These are phyloP conservation scores for Imbricaverruca yamaguchii DNA, from an alignment of 2,888 invertebrate genomes.

Conservation along the genomic window DNA sequence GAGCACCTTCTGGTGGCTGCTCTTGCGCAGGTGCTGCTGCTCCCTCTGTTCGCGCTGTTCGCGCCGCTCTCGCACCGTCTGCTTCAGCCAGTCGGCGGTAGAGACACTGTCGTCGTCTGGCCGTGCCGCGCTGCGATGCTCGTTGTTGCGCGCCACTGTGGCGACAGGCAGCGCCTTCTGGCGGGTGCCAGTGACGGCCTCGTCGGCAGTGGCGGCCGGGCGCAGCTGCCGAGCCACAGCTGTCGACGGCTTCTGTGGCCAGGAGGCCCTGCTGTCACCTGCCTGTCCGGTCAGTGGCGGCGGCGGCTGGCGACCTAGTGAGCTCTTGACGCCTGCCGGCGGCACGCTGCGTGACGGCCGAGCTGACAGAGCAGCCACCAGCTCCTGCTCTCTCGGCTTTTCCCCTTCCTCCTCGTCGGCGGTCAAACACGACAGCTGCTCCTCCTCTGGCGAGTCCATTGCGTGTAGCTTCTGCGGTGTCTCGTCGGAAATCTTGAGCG, in stretches of 20 bases:
- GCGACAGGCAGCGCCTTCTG: background rate
- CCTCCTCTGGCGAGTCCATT: background rate
- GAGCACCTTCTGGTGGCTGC: background rate
- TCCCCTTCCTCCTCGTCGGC: background rate
- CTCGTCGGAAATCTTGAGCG: slow-evolving; percentile 49
- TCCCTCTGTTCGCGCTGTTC: slow-evolving; percentile 6
- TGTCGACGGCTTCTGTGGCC: background rate
- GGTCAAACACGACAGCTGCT: background rate
- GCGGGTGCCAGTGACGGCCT: background rate
- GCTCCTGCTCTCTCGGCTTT: background rate
- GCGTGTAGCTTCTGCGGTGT: background rate
- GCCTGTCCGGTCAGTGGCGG: background rate
- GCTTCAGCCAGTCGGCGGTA: slow-evolving; percentile 15
- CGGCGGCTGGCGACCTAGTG: background rate
- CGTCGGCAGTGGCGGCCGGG: background rate
- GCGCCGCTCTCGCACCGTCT: background rate
- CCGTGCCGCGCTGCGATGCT: background rate
- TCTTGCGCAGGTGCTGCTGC: background rate
- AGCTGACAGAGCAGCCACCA: too few relatives aligned
- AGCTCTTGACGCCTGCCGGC: background rate
- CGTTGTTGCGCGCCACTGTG: slow-evolving; percentile 29
- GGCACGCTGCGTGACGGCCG: background rate
- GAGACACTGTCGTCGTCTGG: background rate
- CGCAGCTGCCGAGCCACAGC: background rate
- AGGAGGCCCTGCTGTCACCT: too few relatives aligned